A percentile compares a stretch with the other conserved stretches of the same genome.
Conservation (phyloP, 1,140 invertebrate genomes). For the Plectrocnemia conspersa region DNA sequence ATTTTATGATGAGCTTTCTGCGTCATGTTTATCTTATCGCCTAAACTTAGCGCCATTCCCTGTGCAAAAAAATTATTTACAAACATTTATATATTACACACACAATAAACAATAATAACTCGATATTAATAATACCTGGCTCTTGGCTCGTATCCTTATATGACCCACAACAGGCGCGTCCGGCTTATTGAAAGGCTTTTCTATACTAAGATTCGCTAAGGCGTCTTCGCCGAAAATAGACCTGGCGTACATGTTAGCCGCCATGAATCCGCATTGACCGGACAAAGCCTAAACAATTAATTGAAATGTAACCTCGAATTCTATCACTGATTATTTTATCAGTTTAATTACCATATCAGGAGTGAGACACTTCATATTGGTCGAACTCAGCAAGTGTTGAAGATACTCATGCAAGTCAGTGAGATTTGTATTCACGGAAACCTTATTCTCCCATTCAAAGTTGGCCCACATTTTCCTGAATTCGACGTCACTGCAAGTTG, state of each 20-base stretch:
- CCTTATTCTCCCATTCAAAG: constrained; percentile 99
- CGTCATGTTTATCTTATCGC: constrained; percentile 93
- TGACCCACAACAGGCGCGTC: constrained; percentile 90
- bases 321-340: not conserved
- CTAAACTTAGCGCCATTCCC: constrained; percentile 95
- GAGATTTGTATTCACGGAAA: constrained; percentile 93
- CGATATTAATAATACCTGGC: constrained; percentile 64
- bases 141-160: constrained; percentile 96
- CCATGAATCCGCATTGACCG: constrained; percentile 98
- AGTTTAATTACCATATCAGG: constrained; percentile 71
- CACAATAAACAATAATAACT: constrained; percentile 1
- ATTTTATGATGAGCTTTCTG: constrained; percentile 68
- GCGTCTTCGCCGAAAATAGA: constrained; percentile 99
- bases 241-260: constrained; percentile 96
- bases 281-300: constrained; percentile 66
- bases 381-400: constrained; percentile 85
- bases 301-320: constrained; percentile 1
- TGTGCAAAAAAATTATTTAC: constrained; percentile 48
- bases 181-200: constrained; percentile 85
- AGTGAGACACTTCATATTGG: constrained; percentile 99
- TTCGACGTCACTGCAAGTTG: constrained; percentile 88
- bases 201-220: constrained; percentile 96
- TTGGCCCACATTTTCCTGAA: constrained; percentile 99
- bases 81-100: constrained; percentile 8
- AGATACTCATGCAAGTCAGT: constrained; percentile 92